Percentiles rank a stretch among this genome's conserved stretches.
Conservation (phyloP, 2,888 invertebrate species). For the Morpho helenor region DNA sequence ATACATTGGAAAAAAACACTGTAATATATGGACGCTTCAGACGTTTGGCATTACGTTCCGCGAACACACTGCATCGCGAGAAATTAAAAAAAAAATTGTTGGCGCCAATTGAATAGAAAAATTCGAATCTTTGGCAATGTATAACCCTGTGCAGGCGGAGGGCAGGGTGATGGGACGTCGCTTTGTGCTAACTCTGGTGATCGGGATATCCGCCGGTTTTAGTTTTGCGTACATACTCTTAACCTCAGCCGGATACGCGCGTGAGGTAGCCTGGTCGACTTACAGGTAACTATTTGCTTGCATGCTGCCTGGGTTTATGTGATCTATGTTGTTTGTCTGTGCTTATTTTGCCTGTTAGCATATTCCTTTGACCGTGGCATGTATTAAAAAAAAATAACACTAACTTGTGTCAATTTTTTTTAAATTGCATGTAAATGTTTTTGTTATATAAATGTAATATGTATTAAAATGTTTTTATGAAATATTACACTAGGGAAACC, state of each 20-base stretch:
- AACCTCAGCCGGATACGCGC: constrained; percentile 75
- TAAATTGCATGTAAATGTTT: no score
- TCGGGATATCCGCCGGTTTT: constrained; percentile 87
- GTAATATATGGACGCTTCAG: constrained; percentile 16
- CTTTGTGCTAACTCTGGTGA: constrained; percentile 84
- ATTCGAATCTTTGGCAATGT: constrained; percentile 25
- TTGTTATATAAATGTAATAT: no score
- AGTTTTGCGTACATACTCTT: constrained; percentile 86
- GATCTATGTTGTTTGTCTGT: constrained; percentile 19
- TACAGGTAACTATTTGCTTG: constrained; percentile 67
- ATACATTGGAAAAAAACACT: constrained; percentile 10
- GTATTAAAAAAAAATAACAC: no score
- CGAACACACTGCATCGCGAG: constrained; percentile 31
- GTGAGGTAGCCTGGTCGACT: constrained; percentile 61
- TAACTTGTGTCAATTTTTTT: no score
- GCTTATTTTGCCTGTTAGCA: no score
- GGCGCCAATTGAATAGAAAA: neutral
- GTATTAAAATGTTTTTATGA: no score
- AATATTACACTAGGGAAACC: no score
- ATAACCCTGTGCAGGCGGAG: constrained; percentile 57
- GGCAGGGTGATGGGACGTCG: constrained; percentile 81
- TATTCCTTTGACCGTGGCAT: neutral
- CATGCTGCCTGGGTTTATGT: constrained; percentile 40
- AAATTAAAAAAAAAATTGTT: constrained; percentile 14
- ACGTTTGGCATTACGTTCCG: constrained; percentile 27